Conservation (phyloP, 2,113 vertebrate genomes). For the Regulus satrapa region DNA sequence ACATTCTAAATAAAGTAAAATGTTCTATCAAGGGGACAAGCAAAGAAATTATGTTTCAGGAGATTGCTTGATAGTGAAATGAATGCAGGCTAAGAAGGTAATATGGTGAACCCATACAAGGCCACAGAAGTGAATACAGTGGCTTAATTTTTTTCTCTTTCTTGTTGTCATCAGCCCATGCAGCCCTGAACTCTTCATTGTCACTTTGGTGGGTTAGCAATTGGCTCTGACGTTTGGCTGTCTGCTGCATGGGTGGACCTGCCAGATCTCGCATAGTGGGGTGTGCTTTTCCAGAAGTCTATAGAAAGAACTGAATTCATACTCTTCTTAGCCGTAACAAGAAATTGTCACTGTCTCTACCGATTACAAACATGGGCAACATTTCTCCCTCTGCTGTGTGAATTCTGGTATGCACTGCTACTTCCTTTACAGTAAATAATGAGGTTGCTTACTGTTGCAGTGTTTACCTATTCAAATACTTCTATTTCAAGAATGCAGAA, state of each 20-base stretch:
- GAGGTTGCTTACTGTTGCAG: neutral
- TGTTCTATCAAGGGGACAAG: neutral
- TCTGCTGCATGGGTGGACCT: fast-evolving
- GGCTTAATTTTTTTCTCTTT: neutral
- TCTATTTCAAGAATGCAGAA: neutral
- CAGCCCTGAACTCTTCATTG: neutral
- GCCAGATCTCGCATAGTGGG: neutral
- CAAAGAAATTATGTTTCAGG: neutral
- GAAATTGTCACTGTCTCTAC: neutral
- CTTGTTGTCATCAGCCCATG: neutral
- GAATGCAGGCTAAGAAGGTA: neutral
- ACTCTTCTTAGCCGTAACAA: neutral
- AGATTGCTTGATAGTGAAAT: neutral
- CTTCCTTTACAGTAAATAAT: neutral
- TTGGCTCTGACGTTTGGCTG: fast-evolving
- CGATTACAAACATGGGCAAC: neutral
- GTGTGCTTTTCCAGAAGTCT: neutral
- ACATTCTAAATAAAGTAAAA: neutral
- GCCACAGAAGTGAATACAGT: neutral
- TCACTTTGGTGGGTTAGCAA: neutral
- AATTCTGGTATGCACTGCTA: neutral
- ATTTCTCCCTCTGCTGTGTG: neutral
- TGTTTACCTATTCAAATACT: neutral
- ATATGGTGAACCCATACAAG: neutral
- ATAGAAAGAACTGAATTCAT: neutral